phyloP scores from a whole-genome alignment of 2,113 vertebrate species.

The Peromyscus leucopus region DNA sequence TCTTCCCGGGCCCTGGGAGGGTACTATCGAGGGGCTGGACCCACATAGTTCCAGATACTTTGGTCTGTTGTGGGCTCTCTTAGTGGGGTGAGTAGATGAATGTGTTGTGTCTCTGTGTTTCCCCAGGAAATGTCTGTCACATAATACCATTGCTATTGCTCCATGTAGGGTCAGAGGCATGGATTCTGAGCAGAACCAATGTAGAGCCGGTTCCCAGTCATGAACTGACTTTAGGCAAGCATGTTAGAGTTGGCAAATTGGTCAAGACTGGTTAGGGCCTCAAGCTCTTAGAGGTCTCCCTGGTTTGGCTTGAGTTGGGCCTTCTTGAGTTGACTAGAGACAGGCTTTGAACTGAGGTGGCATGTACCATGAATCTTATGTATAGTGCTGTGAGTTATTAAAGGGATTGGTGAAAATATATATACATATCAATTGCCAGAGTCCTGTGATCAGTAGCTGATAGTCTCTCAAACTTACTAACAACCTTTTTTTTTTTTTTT shows the following conservation, averaged over 20 bases:
- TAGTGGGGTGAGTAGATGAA: neutral
- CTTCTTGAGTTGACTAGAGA: neutral
- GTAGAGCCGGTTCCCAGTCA: neutral
- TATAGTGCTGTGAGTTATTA: neutral
- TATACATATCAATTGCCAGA: neutral
- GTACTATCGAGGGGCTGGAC: too few species aligned
- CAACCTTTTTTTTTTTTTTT: neutral
- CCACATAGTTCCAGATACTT: neutral
- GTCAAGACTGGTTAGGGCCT: neutral
- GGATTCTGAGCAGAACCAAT: neutral
- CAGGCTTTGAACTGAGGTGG: neutral
- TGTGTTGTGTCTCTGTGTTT: neutral
- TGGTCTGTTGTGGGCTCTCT: neutral
- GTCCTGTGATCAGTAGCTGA: neutral
- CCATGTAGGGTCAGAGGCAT: neutral
- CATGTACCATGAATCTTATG: neutral
- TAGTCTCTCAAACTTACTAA: neutral
- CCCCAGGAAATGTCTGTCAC: neutral
- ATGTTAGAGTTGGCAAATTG: neutral
- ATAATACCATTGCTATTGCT: neutral
- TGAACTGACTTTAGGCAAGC: neutral
- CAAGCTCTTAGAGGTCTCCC: neutral
- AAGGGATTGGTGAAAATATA: slow-evolving; percentile 25
- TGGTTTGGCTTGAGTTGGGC: neutral
- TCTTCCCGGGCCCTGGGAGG: too few species aligned